phyloP scores from a whole-genome alignment of 2,113 vertebrate genomes.

The Mugil cephalus region DNA sequence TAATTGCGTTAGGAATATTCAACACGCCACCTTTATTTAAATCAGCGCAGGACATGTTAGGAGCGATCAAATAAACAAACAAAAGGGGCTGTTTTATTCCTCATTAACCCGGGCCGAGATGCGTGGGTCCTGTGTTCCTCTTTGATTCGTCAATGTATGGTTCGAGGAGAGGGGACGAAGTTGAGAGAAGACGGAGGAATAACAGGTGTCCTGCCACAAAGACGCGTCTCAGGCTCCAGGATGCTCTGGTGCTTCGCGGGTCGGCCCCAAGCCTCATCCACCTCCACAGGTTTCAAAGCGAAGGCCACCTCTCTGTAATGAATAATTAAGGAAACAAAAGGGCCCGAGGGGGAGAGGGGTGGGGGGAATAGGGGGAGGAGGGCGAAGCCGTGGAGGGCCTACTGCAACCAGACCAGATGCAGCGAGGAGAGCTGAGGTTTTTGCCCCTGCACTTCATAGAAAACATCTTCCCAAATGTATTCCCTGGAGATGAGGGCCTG shows the following conservation, averaged over 20 bases:
- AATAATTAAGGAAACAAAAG: conserved; percentile 84
- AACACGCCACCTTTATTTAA: neutral
- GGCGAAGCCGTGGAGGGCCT: conserved; percentile 59
- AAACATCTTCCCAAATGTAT: conserved; percentile 83
- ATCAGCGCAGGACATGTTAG: neutral
- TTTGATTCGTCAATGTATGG: conserved; percentile 54
- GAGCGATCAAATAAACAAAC: conserved; percentile 12
- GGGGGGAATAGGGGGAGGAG: no score
- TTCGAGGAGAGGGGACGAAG: conserved; percentile 30
- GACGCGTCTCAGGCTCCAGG: conserved; percentile 77
- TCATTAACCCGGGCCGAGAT: conserved; percentile 21
- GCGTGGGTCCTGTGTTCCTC: conserved; percentile 28
- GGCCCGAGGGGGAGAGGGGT: conserved; percentile 55
- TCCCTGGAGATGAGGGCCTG: conserved; percentile 83
- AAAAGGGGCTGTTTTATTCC: neutral
- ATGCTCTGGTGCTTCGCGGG: conserved; percentile 76
- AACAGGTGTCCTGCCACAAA: conserved; percentile 85
- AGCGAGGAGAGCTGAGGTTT: conserved; percentile 76
- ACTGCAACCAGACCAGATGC: conserved; percentile 82
- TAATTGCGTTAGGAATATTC: no score
- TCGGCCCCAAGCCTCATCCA: conserved; percentile 80
- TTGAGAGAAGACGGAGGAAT: conserved; percentile 61
- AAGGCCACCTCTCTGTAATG: conserved; percentile 79
- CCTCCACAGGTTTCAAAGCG: conserved; percentile 85
- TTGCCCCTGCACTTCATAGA: conserved; percentile 77